Conservation (phyloP, 2,797 vertebrate species). For the Centroberyx gerrardi region DNA sequence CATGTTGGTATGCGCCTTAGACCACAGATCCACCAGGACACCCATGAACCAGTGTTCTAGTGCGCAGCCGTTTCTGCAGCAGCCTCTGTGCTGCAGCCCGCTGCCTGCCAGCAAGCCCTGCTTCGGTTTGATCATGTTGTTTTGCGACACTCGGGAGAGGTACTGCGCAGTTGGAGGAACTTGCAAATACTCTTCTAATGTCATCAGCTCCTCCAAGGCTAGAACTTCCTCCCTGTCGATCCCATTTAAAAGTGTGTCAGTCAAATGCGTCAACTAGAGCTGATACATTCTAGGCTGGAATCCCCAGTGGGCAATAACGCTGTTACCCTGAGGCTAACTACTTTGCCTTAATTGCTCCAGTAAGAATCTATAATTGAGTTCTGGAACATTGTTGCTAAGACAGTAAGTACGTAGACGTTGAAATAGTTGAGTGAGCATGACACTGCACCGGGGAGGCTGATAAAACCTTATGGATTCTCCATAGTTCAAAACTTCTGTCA, state of each 20-base stretch:
- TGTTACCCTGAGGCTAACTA: conserved; percentile 62
- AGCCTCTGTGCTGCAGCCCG: not conserved
- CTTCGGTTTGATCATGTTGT: conserved; percentile 19
- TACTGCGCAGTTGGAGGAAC: conserved; percentile 15
- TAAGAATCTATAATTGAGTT: conserved; percentile 65
- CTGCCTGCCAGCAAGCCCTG: conserved; percentile 16
- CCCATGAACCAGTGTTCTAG: not conserved
- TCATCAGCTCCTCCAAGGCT: conserved; percentile 51
- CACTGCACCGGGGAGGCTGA: conserved; percentile 18
- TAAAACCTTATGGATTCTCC: conserved; percentile 38
- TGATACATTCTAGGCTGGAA: conserved; percentile 64
- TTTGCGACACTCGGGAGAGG: conserved; percentile 12
- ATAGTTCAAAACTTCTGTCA: conserved; percentile 54
- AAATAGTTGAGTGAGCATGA: conserved; percentile 24
- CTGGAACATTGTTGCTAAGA: conserved; percentile 52
- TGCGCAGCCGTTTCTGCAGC: conserved; percentile 25
- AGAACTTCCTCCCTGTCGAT: conserved; percentile 51
- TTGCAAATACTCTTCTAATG: conserved; percentile 51
- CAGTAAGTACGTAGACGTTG: conserved; percentile 14
- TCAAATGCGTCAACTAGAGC: conserved; percentile 74
- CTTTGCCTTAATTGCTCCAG: conserved; percentile 70
- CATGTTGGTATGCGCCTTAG: too few species aligned
- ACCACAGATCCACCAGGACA: too few species aligned
- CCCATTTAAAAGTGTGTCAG: conserved; percentile 83
- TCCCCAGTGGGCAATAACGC: conserved; percentile 64